Evolutionary conservation across 2,888 invertebrate species (phyloP), one percentile per base, ranked within the genome.

Genomic region (Thelaira solivaga): DNA sequence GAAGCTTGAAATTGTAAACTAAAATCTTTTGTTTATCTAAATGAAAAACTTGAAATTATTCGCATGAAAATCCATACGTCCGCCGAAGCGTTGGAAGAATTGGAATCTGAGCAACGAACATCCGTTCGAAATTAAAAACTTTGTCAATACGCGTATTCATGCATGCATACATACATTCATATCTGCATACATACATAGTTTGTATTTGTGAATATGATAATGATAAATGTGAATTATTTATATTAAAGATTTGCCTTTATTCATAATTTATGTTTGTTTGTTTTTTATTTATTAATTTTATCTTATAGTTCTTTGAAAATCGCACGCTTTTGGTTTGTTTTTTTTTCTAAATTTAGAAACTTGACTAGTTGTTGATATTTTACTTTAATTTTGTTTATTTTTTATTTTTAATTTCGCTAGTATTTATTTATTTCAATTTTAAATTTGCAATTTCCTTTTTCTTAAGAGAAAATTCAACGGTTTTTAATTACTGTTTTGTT

Each of bases 111-210:
- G 36, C 29, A 36, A n/a, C 26, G 41, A 41, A 67, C 74, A 68
- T 75, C 74, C 74, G 74, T 47, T 75, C 45, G 31, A 75, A 68
- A 68, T 75, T 68, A 41, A 36, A 75, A 62, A 62, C 67, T 75
- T 75, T 45, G 20, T 47, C 39, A 67, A 51, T n/a, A n/a, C n/a
- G n/a, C n/a, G n/a, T n/a, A n/a, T n/a, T n/a, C n/a, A n/a, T n/a
- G n/a, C n/a, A n/a, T n/a, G n/a, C n/a, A n/a, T n/a, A n/a, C n/a
- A n/a, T n/a, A n/a, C n/a, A n/a, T n/a, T n/a, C n/a, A n/a, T n/a
- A n/a, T n/a, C n/a, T n/a, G n/a, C n/a, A n/a, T n/a, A n/a, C n/a
- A n/a, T n/a, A n/a, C n/a, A n/a, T n/a, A n/a, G n/a, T n/a, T n/a
- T n/a, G n/a, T n/a, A n/a, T n/a, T n/a, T n/a, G n/a, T n/a, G n/a